These are phyloP conservation scores for Notarius lentiginosus DNA, from an alignment of 2,113 vertebrate species.

Conservation along the genomic window DNA sequence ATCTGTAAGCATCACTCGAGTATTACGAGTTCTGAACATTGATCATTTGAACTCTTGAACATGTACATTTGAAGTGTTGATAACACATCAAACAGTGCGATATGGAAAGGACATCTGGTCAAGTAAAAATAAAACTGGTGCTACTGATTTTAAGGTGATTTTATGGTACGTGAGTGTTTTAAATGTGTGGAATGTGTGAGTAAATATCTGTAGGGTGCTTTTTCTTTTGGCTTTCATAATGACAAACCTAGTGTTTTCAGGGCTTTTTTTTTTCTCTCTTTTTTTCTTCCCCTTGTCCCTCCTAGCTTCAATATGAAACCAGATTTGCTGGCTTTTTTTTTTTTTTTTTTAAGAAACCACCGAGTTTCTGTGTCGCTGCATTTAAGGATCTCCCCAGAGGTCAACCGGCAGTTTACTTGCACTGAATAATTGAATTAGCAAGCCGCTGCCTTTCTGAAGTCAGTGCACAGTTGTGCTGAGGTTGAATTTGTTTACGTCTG, in stretches of 20 bases:
- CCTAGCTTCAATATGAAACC: slow-evolving; percentile 17
- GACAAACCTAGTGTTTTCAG: slow-evolving; percentile 15
- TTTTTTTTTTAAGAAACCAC: background rate
- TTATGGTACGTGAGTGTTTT: background rate
- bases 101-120: slow-evolving; percentile 13
- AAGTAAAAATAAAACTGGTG: background rate
- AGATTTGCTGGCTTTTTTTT: background rate
- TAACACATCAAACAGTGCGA: background rate
- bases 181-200: slow-evolving; percentile 21
- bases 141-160: slow-evolving; percentile 25
- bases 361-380: slow-evolving; percentile 4
- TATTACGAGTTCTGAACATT: background rate
- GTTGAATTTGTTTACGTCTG: slow-evolving; percentile 34
- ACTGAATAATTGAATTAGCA: slow-evolving; percentile 54
- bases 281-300: background rate
- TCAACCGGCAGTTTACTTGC: slow-evolving; percentile 44
- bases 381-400: slow-evolving; percentile 47
- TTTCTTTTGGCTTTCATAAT: slow-evolving; percentile 33
- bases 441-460: slow-evolving; percentile 34
- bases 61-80: background rate
- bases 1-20: slow-evolving; percentile 20
- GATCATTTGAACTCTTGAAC: background rate
- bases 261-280: background rate
- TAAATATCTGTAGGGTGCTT: slow-evolving; percentile 30
- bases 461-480: slow-evolving; percentile 16